Base-by-base conservation (phyloP, 2,797 vertebrate genomes). In the Hybognathus amarus region DNA sequence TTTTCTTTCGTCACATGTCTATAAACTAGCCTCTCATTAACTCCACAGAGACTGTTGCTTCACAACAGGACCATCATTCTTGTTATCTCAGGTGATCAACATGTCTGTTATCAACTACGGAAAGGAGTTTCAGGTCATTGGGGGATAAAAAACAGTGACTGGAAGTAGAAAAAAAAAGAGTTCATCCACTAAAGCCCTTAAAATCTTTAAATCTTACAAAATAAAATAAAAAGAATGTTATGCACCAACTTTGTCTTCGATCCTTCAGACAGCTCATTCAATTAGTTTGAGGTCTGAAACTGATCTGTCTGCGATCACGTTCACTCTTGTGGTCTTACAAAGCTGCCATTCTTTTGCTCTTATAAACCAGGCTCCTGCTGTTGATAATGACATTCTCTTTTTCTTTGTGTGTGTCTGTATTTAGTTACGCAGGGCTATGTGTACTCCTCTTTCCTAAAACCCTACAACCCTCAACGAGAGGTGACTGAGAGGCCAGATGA, bases 361-460 rank as follows among this genome's bases (percentile, higher is more conserved):
- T 75, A 33, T 64, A 40, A 38, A 38, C 9, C 42, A 15, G 36
- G 7, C 33, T 76, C 8, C 24, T 63, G 18, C 27, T 73, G 12
- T 50, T 61, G 50, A 61, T 45, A 71, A 67, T 85, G 67, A 71
- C 22, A 18, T 74, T 70, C 27, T 82, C 4, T 82, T 5, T 82
- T 42, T 81, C 59, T 85, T 45, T 82, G 75, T 73, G 73, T 86
- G 54, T 87, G 76, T 74, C 33, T 33, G 12, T 8, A 6, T 24
- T 52, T 79, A 96, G 95, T 90, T 88, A 20, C 75, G 15, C 92
- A 93, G 90, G 98, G 98, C 52, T 99, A 98, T 0, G 96, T 98
- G 77, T 99, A 99, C 87, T 97, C 97, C 83, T 97, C 97, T 42
- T 99, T 99, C 92, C 93, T 99, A 90, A 99, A 95, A 88, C 95